A percentile compares a stretch with the other conserved stretches of the same genome.
phyloP scores from a whole-genome alignment of 2,797 vertebrate genomes.

The Pagetopsis macropterus region DNA sequence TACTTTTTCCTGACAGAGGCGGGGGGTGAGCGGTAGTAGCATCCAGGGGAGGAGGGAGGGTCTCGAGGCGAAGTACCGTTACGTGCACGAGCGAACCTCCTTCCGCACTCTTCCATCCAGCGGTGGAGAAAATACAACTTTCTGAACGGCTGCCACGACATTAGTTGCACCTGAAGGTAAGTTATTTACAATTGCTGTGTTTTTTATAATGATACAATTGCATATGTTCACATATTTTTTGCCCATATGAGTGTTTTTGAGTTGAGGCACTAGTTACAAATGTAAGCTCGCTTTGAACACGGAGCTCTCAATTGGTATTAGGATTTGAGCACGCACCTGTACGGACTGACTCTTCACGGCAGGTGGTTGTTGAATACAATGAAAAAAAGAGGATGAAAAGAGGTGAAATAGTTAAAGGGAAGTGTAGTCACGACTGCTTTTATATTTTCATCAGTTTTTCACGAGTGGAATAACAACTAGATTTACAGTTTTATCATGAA shows the following conservation, averaged over 20 bases:
- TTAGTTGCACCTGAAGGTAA: constrained; percentile 69
- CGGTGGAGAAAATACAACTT: constrained; percentile 64
- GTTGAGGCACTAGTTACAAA: constrained; percentile 41
- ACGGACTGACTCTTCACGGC: background rate
- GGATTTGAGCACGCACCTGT: constrained; percentile 36
- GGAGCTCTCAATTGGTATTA: background rate
- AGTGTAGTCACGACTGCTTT: constrained; percentile 20
- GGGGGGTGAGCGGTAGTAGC: constrained; percentile 41
- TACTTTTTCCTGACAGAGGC: constrained; percentile 68
- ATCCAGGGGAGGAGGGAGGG: constrained; percentile 64
- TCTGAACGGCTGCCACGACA: constrained; percentile 46
- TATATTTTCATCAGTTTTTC: background rate
- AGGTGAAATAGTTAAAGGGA: rapidly evolving
- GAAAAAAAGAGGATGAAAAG: background rate
- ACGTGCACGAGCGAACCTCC: constrained; percentile 21
- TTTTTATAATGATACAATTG: background rate
- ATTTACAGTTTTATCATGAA: background rate
- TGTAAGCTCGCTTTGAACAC: constrained; percentile 1
- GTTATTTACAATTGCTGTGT: constrained; percentile 33
- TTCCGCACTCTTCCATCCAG: constrained; percentile 30
- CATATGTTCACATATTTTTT: background rate
- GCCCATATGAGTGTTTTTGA: background rate
- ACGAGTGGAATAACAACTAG: constrained; percentile 32
- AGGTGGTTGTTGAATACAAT: constrained; percentile 29
- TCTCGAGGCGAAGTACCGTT: constrained; percentile 49